Evolutionary conservation across 1,140 invertebrate genomes (phyloP).

Genomic region (Caligus rogercresseyi): DNA sequence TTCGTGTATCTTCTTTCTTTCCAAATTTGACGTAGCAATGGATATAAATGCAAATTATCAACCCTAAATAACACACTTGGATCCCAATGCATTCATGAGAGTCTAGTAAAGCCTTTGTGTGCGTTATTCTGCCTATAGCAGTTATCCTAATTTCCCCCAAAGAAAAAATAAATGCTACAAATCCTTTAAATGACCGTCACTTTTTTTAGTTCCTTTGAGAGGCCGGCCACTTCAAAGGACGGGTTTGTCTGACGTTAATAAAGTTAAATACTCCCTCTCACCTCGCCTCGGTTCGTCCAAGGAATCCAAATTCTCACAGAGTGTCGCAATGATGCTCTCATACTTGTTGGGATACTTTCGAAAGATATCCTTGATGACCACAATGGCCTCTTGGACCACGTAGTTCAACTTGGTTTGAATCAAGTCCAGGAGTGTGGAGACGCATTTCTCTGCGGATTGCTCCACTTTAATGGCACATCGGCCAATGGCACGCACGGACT

Average conservation of each 20-base stretch:
- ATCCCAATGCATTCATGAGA: no score
- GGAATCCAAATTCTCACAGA: constrained; percentile 94
- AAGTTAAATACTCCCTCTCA: constrained; percentile 29
- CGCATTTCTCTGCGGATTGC: constrained; percentile 91
- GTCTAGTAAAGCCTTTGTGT: no score
- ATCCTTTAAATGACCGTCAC: no score
- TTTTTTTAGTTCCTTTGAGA: no score
- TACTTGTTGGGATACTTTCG: constrained; percentile 99
- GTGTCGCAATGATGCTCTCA: constrained; percentile 96
- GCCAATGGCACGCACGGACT: constrained; percentile 93
- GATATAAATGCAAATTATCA: no score
- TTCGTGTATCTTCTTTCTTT: no score
- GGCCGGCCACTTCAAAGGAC: no score
- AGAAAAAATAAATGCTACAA: no score
- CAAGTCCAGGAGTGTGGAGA: constrained; percentile 91
- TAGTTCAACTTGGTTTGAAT: constrained; percentile 99
- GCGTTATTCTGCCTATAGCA: no score
- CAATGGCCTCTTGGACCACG: constrained; percentile 98
- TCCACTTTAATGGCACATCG: constrained; percentile 99
- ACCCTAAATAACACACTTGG: no score
- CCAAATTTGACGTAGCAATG: no score
- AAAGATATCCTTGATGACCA: constrained; percentile 99
- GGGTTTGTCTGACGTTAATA: neutral
- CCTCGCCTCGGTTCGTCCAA: constrained; percentile 88
- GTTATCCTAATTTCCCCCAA: no score